Evolutionary conservation across 30 jellyfish, hydroid and myxozoan species (phyloP).

Genomic region (Cassiopea xamachana): DNA sequence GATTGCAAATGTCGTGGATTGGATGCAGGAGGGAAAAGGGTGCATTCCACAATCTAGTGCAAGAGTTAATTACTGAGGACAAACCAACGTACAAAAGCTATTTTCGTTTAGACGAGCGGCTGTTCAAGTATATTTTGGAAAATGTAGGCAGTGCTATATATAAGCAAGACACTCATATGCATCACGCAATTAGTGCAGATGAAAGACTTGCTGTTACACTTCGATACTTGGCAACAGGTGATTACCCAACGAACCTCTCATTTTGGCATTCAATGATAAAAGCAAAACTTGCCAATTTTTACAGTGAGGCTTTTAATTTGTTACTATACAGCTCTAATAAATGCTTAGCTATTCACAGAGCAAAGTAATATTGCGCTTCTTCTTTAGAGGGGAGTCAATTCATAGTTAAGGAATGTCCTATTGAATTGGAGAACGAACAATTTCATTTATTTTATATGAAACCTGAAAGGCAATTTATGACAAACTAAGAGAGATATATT

Average conservation of each 20-base stretch:
- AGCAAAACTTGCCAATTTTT: not conserved
- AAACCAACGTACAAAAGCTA: not conserved
- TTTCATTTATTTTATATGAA: slow-evolving; percentile 8
- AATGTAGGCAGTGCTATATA: not conserved
- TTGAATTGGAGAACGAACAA: slow-evolving; percentile 49
- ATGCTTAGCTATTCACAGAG: not conserved
- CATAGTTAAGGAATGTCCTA: slow-evolving; percentile 19
- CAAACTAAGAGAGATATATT: slow-evolving; percentile 4
- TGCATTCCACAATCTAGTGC: not conserved
- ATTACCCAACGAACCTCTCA: not conserved
- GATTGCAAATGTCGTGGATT: not conserved
- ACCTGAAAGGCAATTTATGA: slow-evolving; percentile 35
- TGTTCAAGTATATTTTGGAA: not conserved
- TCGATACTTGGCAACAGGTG: slow-evolving; percentile 18
- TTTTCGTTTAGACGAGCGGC: not conserved
- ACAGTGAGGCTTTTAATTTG: not conserved
- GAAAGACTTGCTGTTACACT: slow-evolving; percentile 45
- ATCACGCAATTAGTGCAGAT: slow-evolving; percentile 2
- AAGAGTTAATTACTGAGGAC: not conserved
- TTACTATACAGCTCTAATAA: not conserved
- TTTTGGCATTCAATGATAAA: not conserved
- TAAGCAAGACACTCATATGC: slow-evolving; percentile 44
- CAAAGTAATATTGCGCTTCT: not conserved
- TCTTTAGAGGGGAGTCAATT: slow-evolving; percentile 23
- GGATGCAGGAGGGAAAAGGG: not conserved